Base-by-base conservation (phyloP, 2,113 vertebrate genomes). In the Pongo abelii region DNA sequence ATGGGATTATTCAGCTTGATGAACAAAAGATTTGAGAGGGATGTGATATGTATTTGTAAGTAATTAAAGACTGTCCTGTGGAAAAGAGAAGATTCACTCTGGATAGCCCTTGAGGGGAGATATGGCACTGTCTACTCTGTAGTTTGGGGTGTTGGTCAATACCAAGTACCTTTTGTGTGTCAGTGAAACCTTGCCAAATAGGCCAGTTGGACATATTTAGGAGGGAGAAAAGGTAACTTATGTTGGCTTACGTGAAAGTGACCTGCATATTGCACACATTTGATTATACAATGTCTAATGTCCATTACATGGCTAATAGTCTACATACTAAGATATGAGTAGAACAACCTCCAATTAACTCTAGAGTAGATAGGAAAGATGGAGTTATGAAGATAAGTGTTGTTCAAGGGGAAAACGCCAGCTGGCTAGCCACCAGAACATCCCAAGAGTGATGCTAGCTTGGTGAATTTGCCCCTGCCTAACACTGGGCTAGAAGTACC, bases 1-100 rank as follows among this genome's bases (percentile, higher is more conserved):
- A 38, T 48, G 57, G 27, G 17, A 13, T 81, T 95, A 77, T 70
- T 97, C 74, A 89, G 22, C 27, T 94, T 89, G 78, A 91, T 83
- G 69, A 95, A 72, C 0, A 25, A 79, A 91, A 89, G 18, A 3
- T 80, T 96, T 79, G 40, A 48, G 38, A 92, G 3, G 13, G 11
- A 50, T 83, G 12, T 59, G 52, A 5, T 74, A 3, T 78, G 8
- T 78, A 55, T 89, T 85, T 84, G 46, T 89, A 85, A 23, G 18
- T 70, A 64, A 52, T 78, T 74, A 46, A 92, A 84, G 46, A 59
- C 35, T 67, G 23, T 50, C 64, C 43, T 67, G 32, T 75, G 32
- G 55, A 90, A 38, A 25, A 57, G 50, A 79, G 52, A 74, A 81
- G 70, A 75, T 59, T 61, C 57, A 43, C 69, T 93, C 43, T 75